Conservation (phyloP, 2,888 invertebrate genomes). For the Dolichopus griseipennis region DNA sequence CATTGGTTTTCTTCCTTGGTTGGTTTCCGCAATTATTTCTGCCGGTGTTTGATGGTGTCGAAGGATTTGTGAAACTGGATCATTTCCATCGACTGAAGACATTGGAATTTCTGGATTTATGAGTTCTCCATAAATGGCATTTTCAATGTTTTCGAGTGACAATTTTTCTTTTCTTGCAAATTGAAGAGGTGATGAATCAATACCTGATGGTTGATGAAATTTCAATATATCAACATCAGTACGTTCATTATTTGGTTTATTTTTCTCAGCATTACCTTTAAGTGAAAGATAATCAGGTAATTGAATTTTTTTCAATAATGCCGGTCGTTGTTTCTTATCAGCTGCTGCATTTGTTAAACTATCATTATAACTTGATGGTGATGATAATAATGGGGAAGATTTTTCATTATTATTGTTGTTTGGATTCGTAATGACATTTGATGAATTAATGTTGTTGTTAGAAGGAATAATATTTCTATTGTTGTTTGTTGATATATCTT, state of each 20-base stretch:
- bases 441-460: constrained; percentile 16
- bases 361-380: neutral
- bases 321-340: neutral
- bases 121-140: constrained; percentile 40
- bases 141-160: constrained; percentile 43
- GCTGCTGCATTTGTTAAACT: neutral
- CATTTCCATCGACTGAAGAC: neutral
- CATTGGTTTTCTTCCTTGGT: constrained; percentile 7
- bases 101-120: constrained; percentile 25
- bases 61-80: neutral
- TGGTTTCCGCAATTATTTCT: constrained; percentile 11
- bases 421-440: constrained; percentile 16
- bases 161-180: constrained; percentile 28
- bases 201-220: neutral
- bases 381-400: neutral
- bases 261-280: constrained; percentile 21
- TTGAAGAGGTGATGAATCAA: constrained; percentile 13
- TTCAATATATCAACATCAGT: constrained; percentile 18
- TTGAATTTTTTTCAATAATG: neutral
- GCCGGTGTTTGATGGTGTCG: constrained; percentile 14
- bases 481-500: neutral
- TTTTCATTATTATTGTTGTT: neutral
- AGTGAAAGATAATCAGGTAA: neutral
- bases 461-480: neutral
- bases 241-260: constrained; percentile 22